Conservation (phyloP, 2,888 invertebrate species). For the Drosophila prolongata region DNA sequence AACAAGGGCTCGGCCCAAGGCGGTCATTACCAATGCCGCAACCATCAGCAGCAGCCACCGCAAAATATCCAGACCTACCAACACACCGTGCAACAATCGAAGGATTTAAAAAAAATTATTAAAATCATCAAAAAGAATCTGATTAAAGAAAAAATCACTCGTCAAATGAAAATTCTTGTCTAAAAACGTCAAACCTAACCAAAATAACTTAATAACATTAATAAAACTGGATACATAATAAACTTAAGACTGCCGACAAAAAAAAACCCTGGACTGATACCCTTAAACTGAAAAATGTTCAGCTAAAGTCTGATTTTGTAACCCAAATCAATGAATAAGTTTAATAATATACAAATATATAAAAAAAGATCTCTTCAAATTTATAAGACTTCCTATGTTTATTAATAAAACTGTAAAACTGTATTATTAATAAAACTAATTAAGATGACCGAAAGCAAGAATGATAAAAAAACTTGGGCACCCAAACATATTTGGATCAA, state of each 20-base stretch:
- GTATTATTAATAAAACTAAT: conserved; percentile 2
- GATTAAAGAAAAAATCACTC: conserved; percentile 70
- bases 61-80: conserved; percentile 25
- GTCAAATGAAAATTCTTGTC: conserved; percentile 75
- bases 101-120: conserved; percentile 76
- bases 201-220: not conserved
- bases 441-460: conserved; percentile 79
- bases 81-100: conserved; percentile 54
- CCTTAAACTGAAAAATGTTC: conserved; percentile 22
- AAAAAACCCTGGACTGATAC: conserved; percentile 58
- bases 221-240: conserved; percentile 12
- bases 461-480: conserved; percentile 72
- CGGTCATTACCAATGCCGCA: conserved; percentile 39
- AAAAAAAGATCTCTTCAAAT: conserved; percentile 45
- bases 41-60: conserved; percentile 30
- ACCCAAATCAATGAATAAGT: conserved; percentile 22
- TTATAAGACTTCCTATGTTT: not conserved
- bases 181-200: conserved; percentile 31
- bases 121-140: conserved; percentile 76
- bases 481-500: conserved; percentile 86
- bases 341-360: conserved; percentile 12
- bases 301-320: conserved; percentile 55
- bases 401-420: not conserved
- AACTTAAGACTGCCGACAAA: conserved; percentile 54
- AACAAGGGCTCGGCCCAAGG: conserved; percentile 56